These are phyloP conservation scores for Eudorcas thomsonii DNA, from an alignment of 2,113 vertebrate genomes.

Conservation along the genomic window DNA sequence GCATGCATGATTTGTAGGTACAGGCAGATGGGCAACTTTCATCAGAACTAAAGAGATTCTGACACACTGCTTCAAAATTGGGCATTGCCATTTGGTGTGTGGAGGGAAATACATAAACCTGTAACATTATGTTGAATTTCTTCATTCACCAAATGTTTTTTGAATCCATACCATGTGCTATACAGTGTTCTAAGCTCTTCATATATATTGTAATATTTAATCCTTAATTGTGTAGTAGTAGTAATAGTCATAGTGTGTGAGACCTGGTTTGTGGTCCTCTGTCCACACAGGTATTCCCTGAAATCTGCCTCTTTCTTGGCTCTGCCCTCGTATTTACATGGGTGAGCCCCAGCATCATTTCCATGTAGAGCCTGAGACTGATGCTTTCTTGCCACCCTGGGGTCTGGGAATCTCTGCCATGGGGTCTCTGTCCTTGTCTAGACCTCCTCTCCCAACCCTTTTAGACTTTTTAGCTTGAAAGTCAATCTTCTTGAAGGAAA, in stretches of 20 bases:
- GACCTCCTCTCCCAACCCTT: not conserved
- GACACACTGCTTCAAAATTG: not conserved
- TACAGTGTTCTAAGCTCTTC: not conserved
- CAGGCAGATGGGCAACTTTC: not conserved
- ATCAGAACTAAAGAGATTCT: not conserved
- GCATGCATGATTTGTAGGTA: not conserved
- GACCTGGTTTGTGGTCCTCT: not conserved
- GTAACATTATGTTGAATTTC: not conserved
- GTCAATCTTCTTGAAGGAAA: slow-evolving; percentile 24
- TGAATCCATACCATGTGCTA: not conserved
- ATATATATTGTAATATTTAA: not conserved
- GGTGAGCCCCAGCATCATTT: not conserved
- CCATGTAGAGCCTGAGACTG: not conserved
- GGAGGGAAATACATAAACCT: not conserved
- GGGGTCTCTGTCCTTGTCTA: not conserved
- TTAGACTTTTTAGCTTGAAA: not conserved
- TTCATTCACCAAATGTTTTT: not conserved
- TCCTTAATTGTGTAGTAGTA: not conserved
- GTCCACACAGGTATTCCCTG: not conserved
- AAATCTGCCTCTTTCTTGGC: not conserved
- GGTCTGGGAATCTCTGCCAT: not conserved
- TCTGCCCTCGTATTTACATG: not conserved
- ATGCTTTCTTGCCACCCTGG: not conserved
- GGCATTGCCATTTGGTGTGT: not conserved
- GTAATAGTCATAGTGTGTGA: not conserved